phyloP scores from a whole-genome alignment of 2,113 vertebrate species.

The Scomber scombrus region DNA sequence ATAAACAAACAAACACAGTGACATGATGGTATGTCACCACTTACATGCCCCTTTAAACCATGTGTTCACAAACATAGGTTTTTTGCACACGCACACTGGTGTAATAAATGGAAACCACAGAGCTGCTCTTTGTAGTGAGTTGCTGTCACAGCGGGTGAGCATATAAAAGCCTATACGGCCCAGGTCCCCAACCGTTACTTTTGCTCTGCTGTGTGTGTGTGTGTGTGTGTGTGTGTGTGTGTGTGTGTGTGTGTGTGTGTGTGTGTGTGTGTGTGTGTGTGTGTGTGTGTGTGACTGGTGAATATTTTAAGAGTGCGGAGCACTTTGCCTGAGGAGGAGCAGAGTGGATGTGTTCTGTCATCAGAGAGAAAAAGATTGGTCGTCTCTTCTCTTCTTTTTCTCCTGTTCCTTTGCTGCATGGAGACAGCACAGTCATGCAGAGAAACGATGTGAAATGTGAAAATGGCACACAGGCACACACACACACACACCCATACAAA shows the following conservation, averaged over 20 bases:
- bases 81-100: slow-evolving; percentile 1
- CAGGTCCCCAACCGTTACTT: slow-evolving; percentile 46
- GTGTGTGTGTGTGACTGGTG: slow-evolving; percentile 57
- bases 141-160: slow-evolving; percentile 61
- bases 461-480: not conserved
- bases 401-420: slow-evolving; percentile 36
- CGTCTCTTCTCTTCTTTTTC: not conserved
- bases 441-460: slow-evolving; percentile 1
- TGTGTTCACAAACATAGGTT: slow-evolving; percentile 15
- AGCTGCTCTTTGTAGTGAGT: slow-evolving; percentile 54
- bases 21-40: not conserved
- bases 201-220: slow-evolving; percentile 21
- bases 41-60: slow-evolving; percentile 5
- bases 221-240: slow-evolving; percentile 2
- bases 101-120: slow-evolving; percentile 56
- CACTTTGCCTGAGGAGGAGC: slow-evolving; percentile 68
- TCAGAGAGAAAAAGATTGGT: slow-evolving; percentile 48
- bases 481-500: not conserved
- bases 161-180: slow-evolving; percentile 59
- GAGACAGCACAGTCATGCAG: slow-evolving; percentile 48
- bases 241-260: slow-evolving; percentile 24
- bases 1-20: slow-evolving; percentile 14
- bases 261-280: slow-evolving; percentile 34
- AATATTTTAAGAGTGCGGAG: slow-evolving; percentile 75
- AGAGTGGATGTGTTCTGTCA: slow-evolving; percentile 67